Evolutionary conservation across 2,797 vertebrate genomes (phyloP).

Genomic region (Synaphobranchus kaupii): DNA sequence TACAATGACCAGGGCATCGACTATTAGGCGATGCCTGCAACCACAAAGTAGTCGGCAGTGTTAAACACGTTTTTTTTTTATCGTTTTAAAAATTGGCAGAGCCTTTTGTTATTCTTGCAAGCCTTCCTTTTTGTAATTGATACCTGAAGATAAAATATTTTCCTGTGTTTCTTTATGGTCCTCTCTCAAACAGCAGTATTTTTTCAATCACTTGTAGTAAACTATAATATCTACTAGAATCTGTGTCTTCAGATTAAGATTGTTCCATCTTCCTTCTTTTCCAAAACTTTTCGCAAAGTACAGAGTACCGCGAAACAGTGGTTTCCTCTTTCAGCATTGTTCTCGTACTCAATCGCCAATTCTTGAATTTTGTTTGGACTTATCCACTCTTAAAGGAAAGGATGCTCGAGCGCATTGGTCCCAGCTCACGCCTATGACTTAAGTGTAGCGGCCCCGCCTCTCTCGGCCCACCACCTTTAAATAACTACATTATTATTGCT

Average conservation of each 20-base stretch:
- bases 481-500: background rate
- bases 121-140: slow-evolving; percentile 73
- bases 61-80: slow-evolving; percentile 52
- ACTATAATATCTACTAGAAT: slow-evolving; percentile 27
- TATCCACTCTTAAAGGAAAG: background rate
- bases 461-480: background rate
- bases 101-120: slow-evolving; percentile 78
- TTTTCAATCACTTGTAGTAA: slow-evolving; percentile 21
- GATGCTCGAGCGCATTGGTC: background rate
- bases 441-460: background rate
- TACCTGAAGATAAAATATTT: slow-evolving; percentile 70
- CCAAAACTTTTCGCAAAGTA: slow-evolving; percentile 14
- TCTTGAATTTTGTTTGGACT: background rate
- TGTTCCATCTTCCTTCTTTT: background rate
- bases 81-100: slow-evolving; percentile 71
- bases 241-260: slow-evolving; percentile 30
- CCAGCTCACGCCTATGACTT: slow-evolving; percentile 10
- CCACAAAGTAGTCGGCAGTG: slow-evolving; percentile 50
- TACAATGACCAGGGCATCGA: slow-evolving; percentile 79
- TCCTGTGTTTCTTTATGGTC: slow-evolving; percentile 76
- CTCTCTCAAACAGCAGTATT: slow-evolving; percentile 69
- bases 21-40: slow-evolving; percentile 64
- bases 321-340: background rate
- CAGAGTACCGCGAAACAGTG: slow-evolving; percentile 25
- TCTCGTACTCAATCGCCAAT: background rate